A percentile compares a stretch with the other conserved stretches of the same genome.
phyloP scores from a whole-genome alignment of 2,888 invertebrate species.

The Chalcis sispes region DNA sequence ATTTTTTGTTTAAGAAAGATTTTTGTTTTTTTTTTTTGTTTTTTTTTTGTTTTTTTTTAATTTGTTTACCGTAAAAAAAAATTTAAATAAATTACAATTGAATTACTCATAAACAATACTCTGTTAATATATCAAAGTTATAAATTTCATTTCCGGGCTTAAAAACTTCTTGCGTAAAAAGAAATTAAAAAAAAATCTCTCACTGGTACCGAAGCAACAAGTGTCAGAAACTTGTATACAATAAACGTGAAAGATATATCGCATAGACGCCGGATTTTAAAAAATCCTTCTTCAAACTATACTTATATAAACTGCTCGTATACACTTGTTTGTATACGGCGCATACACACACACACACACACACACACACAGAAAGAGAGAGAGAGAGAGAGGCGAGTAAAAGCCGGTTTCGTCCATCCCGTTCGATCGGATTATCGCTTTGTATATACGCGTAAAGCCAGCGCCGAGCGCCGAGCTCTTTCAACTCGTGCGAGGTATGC shows the following conservation, averaged over 20 bases:
- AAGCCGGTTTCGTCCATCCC: slow-evolving; percentile 49
- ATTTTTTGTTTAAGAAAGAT: too few species aligned
- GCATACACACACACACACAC: background rate
- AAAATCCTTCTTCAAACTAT: too few species aligned
- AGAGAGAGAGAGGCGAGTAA: slow-evolving; percentile 1
- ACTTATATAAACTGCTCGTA: background rate
- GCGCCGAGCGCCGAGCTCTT: slow-evolving; percentile 46
- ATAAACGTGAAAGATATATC: background rate
- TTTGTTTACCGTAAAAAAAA: background rate
- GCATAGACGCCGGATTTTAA: slow-evolving; percentile 2
- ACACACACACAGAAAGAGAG: slow-evolving; percentile 31
- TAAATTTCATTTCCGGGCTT: background rate
- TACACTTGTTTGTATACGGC: slow-evolving; percentile 13
- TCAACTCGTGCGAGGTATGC: slow-evolving; percentile 14
- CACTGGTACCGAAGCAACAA: slow-evolving; percentile 9
- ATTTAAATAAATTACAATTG: too few species aligned
- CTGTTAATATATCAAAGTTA: too few species aligned
- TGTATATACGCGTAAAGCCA: slow-evolving; percentile 12
- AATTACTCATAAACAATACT: too few species aligned
- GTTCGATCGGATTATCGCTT: slow-evolving; percentile 52
- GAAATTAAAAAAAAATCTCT: too few species aligned
- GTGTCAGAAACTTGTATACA: slow-evolving; percentile 2
- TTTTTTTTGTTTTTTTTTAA: background rate
- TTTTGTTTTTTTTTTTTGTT: background rate
- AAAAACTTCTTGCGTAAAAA: background rate